Evolutionary conservation across 2,888 invertebrate species (phyloP), one percentile per base, ranked within the genome.

Genomic region (Ectemnius cavifrons): DNA sequence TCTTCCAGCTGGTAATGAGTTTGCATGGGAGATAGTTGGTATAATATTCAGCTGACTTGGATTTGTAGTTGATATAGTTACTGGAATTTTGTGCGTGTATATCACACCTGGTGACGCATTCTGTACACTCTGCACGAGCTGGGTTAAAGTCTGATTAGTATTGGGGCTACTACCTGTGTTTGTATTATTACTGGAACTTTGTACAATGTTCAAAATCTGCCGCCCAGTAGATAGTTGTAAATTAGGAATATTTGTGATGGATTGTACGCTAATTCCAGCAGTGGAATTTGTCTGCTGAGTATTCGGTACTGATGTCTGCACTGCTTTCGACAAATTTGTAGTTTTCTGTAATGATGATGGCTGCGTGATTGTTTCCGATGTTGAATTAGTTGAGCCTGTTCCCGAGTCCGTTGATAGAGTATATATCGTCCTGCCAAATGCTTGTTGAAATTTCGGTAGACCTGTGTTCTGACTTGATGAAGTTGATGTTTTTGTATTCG

Each of bases 361-460:
- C 61, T 89, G 88, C 6, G 78, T 73, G 2, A 87, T n/a, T 4
- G 77, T 77, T 18, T 78, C 82, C 1, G 80, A 62, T 2, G 84
- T 45, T 1, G 78, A 64, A 2, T 62, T 79, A 2, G 77, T 60
- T 45, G 71, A 67, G 57, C 75, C 82, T 45, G 74, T 77, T 45
- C 79, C 63, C 78, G 77, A 69, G 70, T 69, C 83, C 61, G 70
- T 73, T 65, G 69, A 75, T 16, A 75, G 75, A 0, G 88, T 89
- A 52, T 90, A 95, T 59, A 94, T 94, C 60, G 94, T 93, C 90
- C 95, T 95, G 0, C 95, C 95, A 88, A 96, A 96, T 0, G 95
- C 95, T 90, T 95, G 95, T 86, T 95, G 95, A 87, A 96, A 96
- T 90, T 96, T 95, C 2, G 96, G 96, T 73, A 96, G 91, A 67